Evolutionary conservation across 2,113 vertebrate genomes (phyloP).

Genomic region (Neoarius graeffei): DNA sequence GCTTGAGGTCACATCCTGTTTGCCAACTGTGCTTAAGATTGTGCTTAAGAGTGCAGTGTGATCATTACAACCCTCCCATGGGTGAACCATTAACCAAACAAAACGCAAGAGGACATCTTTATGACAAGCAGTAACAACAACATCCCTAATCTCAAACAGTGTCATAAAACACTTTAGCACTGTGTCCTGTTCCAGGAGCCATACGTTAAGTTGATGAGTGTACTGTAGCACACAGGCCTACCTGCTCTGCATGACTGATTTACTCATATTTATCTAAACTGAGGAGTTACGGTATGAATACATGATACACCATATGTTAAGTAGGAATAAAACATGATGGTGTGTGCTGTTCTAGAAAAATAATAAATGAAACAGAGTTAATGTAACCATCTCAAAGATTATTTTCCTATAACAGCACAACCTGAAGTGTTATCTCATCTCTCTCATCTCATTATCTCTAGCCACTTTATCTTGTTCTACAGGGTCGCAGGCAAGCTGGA

Average conservation of each 20-base stretch:
- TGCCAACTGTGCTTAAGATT: background rate
- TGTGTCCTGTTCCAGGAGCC: conserved; percentile 19
- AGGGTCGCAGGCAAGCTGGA: no score
- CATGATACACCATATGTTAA: background rate
- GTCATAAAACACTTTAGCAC: conserved; percentile 40
- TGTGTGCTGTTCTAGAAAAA: background rate
- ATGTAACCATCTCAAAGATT: no score
- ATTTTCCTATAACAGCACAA: background rate
- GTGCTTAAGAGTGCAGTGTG: background rate
- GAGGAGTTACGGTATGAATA: conserved; percentile 4
- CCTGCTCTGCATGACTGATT: conserved; percentile 13
- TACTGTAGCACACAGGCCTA: background rate
- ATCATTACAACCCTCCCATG: background rate
- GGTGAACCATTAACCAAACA: conserved; percentile 42
- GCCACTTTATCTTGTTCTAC: no score
- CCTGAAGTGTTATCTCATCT: background rate
- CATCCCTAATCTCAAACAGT: conserved; percentile 38
- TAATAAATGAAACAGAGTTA: background rate
- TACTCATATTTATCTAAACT: conserved; percentile 31
- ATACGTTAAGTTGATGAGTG: conserved; percentile 19
- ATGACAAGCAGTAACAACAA: conserved; percentile 43
- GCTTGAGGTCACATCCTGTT: conserved; percentile 33
- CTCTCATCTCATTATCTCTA: no score
- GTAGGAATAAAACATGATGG: background rate
- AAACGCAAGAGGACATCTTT: conserved; percentile 46